Percentiles rank a stretch among this genome's conserved stretches.
phyloP scores from a whole-genome alignment of 2,888 invertebrate genomes.

The Hemicrepidius hirtus region DNA sequence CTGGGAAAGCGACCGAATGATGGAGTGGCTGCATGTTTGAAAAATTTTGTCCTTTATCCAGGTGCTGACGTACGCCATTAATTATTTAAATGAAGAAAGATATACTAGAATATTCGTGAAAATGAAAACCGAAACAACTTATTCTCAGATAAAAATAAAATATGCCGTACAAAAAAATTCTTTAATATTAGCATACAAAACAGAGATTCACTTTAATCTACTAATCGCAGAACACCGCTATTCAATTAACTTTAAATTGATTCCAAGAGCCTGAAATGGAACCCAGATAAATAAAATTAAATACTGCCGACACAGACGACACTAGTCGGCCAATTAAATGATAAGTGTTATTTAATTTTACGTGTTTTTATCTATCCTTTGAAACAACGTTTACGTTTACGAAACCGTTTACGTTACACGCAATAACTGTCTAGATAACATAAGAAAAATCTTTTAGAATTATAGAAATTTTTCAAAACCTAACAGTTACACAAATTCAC shows the following conservation, averaged over 20 bases:
- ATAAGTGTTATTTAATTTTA: conserved; percentile 23
- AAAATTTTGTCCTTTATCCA: conserved; percentile 52
- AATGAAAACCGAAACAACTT: conserved; percentile 34
- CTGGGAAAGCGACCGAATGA: conserved; percentile 49
- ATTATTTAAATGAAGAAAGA: conserved; percentile 52
- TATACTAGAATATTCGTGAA: conserved; percentile 39
- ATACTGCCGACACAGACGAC: conserved; percentile 30
- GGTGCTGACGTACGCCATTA: conserved; percentile 52
- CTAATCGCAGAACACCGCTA: conserved; percentile 56
- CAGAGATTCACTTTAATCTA: conserved; percentile 52
- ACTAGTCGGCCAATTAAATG: conserved; percentile 37
- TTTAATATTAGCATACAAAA: conserved; percentile 49
- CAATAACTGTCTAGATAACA: neutral
- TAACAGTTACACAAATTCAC: too few relatives aligned
- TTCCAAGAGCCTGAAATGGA: conserved; percentile 47
- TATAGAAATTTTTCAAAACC: too few relatives aligned
- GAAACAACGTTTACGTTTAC: neutral
- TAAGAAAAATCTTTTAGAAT: too few relatives aligned
- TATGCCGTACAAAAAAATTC: conserved; percentile 23
- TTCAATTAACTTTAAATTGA: conserved; percentile 57
- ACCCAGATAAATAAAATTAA: conserved; percentile 52
- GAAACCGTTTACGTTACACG: conserved; percentile 1
- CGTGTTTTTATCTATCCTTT: conserved; percentile 12
- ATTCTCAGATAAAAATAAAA: conserved; percentile 28
- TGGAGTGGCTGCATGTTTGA: conserved; percentile 54